phyloP scores from a whole-genome alignment of 2,797 vertebrate genomes.

The Coreius guichenoti region DNA sequence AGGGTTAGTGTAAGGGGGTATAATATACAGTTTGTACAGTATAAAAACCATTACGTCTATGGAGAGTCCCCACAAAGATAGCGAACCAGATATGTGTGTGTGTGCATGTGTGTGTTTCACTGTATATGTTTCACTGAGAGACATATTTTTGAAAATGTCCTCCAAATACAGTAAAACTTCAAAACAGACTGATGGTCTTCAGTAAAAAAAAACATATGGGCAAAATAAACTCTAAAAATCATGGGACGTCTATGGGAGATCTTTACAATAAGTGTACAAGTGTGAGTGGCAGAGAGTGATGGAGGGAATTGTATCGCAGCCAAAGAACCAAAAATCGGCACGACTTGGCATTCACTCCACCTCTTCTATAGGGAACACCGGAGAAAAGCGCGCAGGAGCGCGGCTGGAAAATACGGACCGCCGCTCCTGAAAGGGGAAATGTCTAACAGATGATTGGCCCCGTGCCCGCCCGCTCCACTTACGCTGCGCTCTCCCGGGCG shows the following conservation, averaged over 20 bases:
- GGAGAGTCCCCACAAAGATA: too few species aligned
- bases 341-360: slow-evolving; percentile 63
- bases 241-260: background rate
- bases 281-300: slow-evolving; percentile 55
- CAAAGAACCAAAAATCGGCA: slow-evolving; percentile 56
- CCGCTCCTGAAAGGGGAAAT: slow-evolving; percentile 78
- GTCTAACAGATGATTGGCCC: slow-evolving; percentile 79
- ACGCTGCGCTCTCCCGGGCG: slow-evolving; percentile 71
- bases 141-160: background rate
- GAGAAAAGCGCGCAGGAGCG: slow-evolving; percentile 72
- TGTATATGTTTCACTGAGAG: too few species aligned
- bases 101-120: too few species aligned
- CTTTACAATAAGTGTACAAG: slow-evolving; percentile 40
- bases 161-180: background rate
- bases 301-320: slow-evolving; percentile 52
- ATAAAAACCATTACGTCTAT: too few species aligned
- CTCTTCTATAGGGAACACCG: slow-evolving; percentile 63
- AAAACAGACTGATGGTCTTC: background rate
- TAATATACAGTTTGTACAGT: too few species aligned
- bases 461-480: slow-evolving; percentile 64
- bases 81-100: too few species aligned
- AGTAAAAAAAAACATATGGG: background rate
- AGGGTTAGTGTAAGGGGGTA: too few species aligned
- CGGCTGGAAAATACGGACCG: slow-evolving; percentile 76
- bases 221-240: background rate